Evolutionary conservation across 1,140 invertebrate genomes (phyloP).

Genomic region (Scaptomyza graminum): DNA sequence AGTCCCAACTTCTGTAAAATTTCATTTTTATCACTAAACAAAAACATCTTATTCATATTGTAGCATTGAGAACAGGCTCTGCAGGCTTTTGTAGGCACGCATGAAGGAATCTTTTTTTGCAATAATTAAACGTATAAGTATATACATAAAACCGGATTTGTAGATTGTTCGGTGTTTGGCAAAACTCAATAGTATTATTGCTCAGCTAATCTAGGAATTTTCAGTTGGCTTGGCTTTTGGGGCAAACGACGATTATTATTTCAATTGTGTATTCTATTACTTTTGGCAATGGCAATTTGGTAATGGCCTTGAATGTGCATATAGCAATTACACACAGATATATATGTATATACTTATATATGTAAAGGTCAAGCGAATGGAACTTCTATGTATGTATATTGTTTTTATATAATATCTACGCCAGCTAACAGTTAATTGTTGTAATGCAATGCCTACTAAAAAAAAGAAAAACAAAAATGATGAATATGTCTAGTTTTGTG

Average conservation of each 20-base stretch:
- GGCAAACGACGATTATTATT: conserved; percentile 46
- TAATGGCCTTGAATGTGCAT: conserved; percentile 58
- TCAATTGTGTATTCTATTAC: conserved; percentile 11
- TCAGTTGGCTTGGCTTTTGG: conserved; percentile 76
- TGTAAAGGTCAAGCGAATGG: conserved; percentile 26
- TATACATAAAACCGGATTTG: background rate
- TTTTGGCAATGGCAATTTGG: conserved; percentile 60
- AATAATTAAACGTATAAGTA: conserved; percentile 2
- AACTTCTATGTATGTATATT: conserved; percentile 24
- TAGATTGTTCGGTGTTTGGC: conserved; percentile 1
- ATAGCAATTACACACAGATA: background rate
- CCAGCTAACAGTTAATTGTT: conserved; percentile 43
- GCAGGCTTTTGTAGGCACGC: conserved; percentile 36
- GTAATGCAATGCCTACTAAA: conserved; percentile 60
- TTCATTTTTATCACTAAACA: background rate
- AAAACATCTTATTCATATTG: conserved; percentile 6
- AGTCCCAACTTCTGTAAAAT: background rate
- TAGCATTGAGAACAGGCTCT: background rate
- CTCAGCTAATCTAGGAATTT: conserved; percentile 70
- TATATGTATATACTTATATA: conserved; percentile 6
- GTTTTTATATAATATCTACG: conserved; percentile 13
- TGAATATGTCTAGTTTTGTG: conserved; percentile 71
- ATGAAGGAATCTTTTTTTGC: conserved; percentile 16
- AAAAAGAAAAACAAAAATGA: conserved; percentile 32
- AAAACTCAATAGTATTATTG: conserved; percentile 29